Percentiles rank a stretch among this genome's conserved stretches.
Conservation (phyloP, 2,113 vertebrate genomes). For the Calyptomena viridis region DNA sequence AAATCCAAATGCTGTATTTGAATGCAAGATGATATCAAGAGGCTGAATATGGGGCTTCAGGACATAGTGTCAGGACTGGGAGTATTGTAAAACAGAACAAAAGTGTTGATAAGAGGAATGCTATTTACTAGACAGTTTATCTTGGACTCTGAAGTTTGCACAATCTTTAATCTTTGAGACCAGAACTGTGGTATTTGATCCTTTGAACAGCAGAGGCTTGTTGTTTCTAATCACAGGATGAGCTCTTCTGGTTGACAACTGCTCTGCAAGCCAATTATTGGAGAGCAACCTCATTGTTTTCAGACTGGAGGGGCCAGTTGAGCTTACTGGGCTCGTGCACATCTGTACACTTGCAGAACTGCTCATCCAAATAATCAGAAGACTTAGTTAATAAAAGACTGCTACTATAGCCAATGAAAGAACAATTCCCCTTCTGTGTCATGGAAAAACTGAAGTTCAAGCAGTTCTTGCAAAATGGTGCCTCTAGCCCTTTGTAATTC, state of each 20-base stretch:
- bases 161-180: not conserved
- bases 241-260: not conserved
- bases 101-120: not conserved
- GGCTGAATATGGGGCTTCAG: not conserved
- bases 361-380: not conserved
- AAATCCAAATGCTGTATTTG: not conserved
- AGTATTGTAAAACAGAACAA: not conserved
- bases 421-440: not conserved
- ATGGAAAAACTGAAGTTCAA: not conserved
- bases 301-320: not conserved
- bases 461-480: not conserved
- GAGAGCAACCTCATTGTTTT: constrained; percentile 20
- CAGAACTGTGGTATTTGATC: not conserved
- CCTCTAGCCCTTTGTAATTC: not conserved
- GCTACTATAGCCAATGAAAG: not conserved
- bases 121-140: not conserved
- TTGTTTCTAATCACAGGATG: not conserved
- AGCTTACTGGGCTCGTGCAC: not conserved
- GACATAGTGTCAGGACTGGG: not conserved
- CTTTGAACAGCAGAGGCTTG: not conserved
- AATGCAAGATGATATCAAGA: not conserved
- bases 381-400: not conserved
- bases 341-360: not conserved
- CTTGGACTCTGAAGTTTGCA: not conserved
- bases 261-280: not conserved